A percentile compares a stretch with the other conserved stretches of the same genome.
Evolutionary conservation across 2,888 invertebrate genomes (phyloP).

Genomic region (Drosophila macrothrix): DNA sequence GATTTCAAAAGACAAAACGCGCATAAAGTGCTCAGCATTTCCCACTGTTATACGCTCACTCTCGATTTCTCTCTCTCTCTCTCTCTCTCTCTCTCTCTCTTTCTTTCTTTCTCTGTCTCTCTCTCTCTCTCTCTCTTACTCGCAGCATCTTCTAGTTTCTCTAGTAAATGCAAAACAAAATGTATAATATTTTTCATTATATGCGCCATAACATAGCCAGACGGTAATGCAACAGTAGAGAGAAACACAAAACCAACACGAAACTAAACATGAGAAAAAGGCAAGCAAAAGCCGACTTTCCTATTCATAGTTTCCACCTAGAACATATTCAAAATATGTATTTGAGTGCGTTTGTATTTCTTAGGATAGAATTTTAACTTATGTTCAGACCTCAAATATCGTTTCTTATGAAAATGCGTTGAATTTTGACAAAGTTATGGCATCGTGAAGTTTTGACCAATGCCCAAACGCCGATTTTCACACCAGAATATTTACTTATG

Average conservation of each 20-base stretch:
- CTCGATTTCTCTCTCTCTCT: neutral
- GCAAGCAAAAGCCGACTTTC: slow-evolving; percentile 1
- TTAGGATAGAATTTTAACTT: neutral
- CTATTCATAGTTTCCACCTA: slow-evolving; percentile 1
- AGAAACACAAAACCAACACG: slow-evolving; percentile 34
- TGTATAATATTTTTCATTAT: slow-evolving; percentile 52
- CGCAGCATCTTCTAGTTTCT: neutral
- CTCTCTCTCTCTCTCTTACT: neutral
- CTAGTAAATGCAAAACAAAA: slow-evolving; percentile 44
- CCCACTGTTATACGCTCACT: slow-evolving; percentile 15
- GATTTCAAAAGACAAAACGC: slow-evolving; percentile 56
- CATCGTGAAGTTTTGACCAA: neutral
- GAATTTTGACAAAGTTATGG: neutral
- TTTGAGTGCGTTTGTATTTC: neutral
- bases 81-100: no score
- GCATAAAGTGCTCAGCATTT: slow-evolving; percentile 48
- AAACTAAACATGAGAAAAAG: slow-evolving; percentile 30
- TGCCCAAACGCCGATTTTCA: neutral
- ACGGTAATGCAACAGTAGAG: neutral
- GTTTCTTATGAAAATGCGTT: neutral
- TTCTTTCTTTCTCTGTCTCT: neutral
- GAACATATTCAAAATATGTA: neutral
- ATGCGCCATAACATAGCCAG: slow-evolving; percentile 24
- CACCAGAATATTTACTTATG: neutral
- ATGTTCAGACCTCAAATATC: neutral